A percentile compares a stretch with the other conserved stretches of the same genome.
Conservation (phyloP, 2,797 vertebrate species). For the Ataeniobius toweri region DNA sequence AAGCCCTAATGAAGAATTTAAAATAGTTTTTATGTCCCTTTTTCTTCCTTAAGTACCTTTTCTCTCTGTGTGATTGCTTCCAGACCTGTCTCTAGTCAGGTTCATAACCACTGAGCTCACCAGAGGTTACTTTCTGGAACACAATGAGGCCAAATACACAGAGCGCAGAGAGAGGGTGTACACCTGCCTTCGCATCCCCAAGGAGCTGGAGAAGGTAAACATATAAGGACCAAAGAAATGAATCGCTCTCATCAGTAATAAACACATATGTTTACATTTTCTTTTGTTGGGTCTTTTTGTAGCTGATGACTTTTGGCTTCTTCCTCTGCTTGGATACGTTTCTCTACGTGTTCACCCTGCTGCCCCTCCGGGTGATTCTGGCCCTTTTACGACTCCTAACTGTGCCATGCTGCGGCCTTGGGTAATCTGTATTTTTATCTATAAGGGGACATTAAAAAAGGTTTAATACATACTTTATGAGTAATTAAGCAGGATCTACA, state of each 20-base stretch:
- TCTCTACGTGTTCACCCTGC: slow-evolving; percentile 96
- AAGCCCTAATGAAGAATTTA: not conserved
- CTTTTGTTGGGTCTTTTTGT: slow-evolving; percentile 23
- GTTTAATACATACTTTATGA: not conserved
- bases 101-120: slow-evolving; percentile 96
- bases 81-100: slow-evolving; percentile 92
- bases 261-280: not conserved
- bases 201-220: slow-evolving; percentile 95
- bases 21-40: not conserved
- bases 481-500: not conserved
- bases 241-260: not conserved
- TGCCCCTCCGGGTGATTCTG: slow-evolving; percentile 93
- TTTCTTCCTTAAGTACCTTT: not conserved
- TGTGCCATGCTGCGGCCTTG: slow-evolving; percentile 92
- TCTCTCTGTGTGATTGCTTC: slow-evolving; percentile 9
- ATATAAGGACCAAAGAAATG: not conserved
- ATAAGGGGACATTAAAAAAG: not conserved
- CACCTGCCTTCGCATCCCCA: slow-evolving; percentile 97
- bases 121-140: slow-evolving; percentile 98
- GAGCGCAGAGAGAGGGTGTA: slow-evolving; percentile 96
- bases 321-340: slow-evolving; percentile 98
- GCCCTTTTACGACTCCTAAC: slow-evolving; percentile 90
- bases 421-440: slow-evolving; percentile 74
- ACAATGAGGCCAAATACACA: slow-evolving; percentile 98
- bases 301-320: slow-evolving; percentile 98